Percentiles rank a stretch among this genome's conserved stretches.
phyloP scores from a whole-genome alignment of 2,888 invertebrate genomes.

The Taphrorychus bicolor region DNA sequence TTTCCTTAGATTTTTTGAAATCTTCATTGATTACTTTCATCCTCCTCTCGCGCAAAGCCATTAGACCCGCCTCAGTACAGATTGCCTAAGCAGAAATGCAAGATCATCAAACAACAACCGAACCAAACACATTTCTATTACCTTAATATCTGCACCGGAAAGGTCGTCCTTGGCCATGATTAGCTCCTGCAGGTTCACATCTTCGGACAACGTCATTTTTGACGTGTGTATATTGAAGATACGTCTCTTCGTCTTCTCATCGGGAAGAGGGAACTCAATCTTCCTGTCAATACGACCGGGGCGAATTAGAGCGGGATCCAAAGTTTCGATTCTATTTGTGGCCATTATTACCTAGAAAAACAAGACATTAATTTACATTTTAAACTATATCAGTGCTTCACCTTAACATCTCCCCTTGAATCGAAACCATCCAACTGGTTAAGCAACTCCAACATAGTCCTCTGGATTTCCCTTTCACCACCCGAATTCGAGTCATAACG shows the following conservation, averaged over 20 bases:
- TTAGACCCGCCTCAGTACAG: conserved; percentile 98
- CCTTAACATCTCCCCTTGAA: conserved; percentile 95
- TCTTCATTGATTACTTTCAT: conserved; percentile 99
- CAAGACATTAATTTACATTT: not conserved
- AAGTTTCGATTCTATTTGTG: conserved; percentile 96
- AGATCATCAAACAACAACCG: no score
- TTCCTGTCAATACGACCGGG: conserved; percentile 99
- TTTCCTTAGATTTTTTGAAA: conserved; percentile 99
- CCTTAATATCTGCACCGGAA: conserved; percentile 96
- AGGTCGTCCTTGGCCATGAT: conserved; percentile 99
- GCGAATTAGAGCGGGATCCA: conserved; percentile 97
- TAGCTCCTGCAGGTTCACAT: conserved; percentile 94
- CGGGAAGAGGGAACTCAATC: conserved; percentile 98
- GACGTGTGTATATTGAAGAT: conserved; percentile 99
- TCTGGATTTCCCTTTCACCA: conserved; percentile 98
- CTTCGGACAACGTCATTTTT: conserved; percentile 97
- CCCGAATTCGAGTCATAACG: conserved; percentile 99
- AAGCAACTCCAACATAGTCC: conserved; percentile 98
- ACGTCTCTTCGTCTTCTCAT: conserved; percentile 96
- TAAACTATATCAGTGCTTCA: conserved; percentile 59
- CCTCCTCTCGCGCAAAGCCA: conserved; percentile 95
- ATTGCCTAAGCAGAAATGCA: no score
- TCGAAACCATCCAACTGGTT: conserved; percentile 99
- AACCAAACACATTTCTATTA: conserved; percentile 52
- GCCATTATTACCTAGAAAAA: conserved; percentile 89